These are phyloP conservation scores for Distichodus sexfasciatus DNA, from an alignment of 2,797 vertebrate genomes.

Conservation along the genomic window DNA sequence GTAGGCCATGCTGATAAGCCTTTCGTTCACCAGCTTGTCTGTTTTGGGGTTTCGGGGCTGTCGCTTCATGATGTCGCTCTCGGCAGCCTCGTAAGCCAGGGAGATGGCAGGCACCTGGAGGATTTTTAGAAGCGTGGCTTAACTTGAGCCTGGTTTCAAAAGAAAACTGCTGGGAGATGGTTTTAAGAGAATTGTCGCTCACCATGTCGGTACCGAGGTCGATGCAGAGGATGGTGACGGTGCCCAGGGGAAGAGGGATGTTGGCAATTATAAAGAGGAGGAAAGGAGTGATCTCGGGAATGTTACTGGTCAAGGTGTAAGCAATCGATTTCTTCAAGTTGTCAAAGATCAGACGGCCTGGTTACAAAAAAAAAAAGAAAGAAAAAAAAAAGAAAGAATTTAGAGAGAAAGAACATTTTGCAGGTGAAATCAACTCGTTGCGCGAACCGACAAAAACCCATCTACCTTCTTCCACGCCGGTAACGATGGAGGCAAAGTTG, in stretches of 20 bases:
- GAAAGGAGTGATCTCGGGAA: constrained; percentile 95
- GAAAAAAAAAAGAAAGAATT: not conserved
- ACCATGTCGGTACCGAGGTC: constrained; percentile 98
- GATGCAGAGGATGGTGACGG: constrained; percentile 95
- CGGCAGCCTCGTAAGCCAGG: constrained; percentile 93
- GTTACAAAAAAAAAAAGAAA: not conserved
- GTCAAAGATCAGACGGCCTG: constrained; percentile 95
- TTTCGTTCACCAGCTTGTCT: constrained; percentile 93
- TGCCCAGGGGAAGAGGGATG: constrained; percentile 93
- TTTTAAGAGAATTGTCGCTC: constrained; percentile 48
- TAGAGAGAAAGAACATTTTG: not conserved
- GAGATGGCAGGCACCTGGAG: constrained; percentile 92
- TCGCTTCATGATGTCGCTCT: constrained; percentile 98
- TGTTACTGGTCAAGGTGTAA: constrained; percentile 96
- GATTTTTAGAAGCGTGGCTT: too few relatives aligned
- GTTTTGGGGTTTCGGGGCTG: constrained; percentile 94
- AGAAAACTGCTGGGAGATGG: not conserved
- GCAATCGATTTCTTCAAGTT: constrained; percentile 98
- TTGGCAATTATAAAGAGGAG: constrained; percentile 93
- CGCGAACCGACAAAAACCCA: too few relatives aligned
- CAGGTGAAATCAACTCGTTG: not conserved
- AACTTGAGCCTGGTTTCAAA: too few relatives aligned
- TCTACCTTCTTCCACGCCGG: constrained; percentile 93
- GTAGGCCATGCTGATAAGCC: constrained; percentile 95
- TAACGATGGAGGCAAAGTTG: constrained; percentile 97